phyloP scores from a whole-genome alignment of 2,888 invertebrate species.

The Antitype chi region DNA sequence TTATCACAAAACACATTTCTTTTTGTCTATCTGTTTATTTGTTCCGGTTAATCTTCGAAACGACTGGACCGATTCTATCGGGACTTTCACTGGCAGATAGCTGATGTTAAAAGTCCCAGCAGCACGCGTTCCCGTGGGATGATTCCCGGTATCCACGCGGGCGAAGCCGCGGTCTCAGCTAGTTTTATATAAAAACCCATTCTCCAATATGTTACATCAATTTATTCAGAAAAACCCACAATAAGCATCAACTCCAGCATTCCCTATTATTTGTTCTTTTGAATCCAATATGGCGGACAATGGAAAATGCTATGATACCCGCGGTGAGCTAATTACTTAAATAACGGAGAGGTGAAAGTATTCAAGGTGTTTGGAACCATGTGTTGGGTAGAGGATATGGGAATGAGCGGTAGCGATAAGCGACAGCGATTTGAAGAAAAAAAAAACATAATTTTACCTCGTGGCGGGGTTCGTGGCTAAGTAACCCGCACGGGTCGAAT shows the following conservation, averaged over 20 bases:
- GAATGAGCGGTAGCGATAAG: slow-evolving; percentile 24
- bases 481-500: too few species aligned
- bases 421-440: slow-evolving; percentile 4
- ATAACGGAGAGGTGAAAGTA: slow-evolving; percentile 56
- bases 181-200: too few species aligned
- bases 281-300: slow-evolving; percentile 57
- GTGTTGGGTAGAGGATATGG: slow-evolving; percentile 11
- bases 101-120: too few species aligned
- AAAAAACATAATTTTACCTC: not conserved
- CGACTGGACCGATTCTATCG: too few species aligned
- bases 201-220: not conserved
- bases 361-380: slow-evolving; percentile 37
- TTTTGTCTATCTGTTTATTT: too few species aligned
- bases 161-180: too few species aligned
- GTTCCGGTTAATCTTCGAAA: too few species aligned
- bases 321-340: slow-evolving; percentile 64
- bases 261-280: slow-evolving; percentile 45
- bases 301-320: slow-evolving; percentile 46
- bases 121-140: too few species aligned
- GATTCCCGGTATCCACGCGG: too few species aligned
- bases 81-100: too few species aligned
- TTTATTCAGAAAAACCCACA: not conserved
- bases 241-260: not conserved
- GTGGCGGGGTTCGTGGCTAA: not conserved
- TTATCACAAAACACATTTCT: too few species aligned